phyloP scores from a whole-genome alignment of 2,113 vertebrate species.

The Synchiropus splendidus region DNA sequence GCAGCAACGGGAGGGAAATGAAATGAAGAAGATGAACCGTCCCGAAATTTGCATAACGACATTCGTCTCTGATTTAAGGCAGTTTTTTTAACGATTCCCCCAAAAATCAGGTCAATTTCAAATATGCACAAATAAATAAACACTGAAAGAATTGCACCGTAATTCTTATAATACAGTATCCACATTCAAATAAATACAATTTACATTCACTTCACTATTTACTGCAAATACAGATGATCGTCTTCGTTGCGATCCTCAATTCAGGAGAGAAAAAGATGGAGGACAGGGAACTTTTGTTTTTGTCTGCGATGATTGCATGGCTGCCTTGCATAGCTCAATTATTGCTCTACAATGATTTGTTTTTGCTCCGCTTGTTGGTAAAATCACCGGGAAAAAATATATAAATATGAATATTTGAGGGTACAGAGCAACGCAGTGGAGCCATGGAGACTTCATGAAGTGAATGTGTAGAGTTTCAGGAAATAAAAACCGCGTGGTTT shows the following conservation, averaged over 20 bases:
- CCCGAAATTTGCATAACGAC: constrained; percentile 56
- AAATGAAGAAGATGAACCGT: constrained; percentile 43
- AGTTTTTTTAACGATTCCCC: constrained; percentile 21
- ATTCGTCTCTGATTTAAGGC: constrained; percentile 46
- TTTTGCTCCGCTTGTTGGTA: too few relatives aligned
- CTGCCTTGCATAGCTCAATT: constrained; percentile 64
- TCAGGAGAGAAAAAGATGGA: constrained; percentile 1
- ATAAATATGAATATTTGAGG: too few relatives aligned
- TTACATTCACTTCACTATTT: constrained; percentile 53
- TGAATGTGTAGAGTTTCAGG: not conserved
- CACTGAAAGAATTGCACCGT: constrained; percentile 29
- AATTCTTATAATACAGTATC: constrained; percentile 44
- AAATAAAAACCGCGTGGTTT: too few relatives aligned
- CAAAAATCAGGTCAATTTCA: not conserved
- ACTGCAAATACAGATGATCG: constrained; percentile 38
- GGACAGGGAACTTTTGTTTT: constrained; percentile 16
- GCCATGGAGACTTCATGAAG: too few relatives aligned
- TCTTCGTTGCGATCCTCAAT: constrained; percentile 8
- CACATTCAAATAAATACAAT: constrained; percentile 52
- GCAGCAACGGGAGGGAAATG: constrained; percentile 31
- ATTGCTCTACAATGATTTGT: constrained; percentile 48
- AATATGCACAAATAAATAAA: constrained; percentile 1
- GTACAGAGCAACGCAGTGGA: too few relatives aligned
- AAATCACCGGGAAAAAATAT: too few relatives aligned
- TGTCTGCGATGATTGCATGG: constrained; percentile 41